Percentiles rank a stretch among this genome's conserved stretches.
Conservation (phyloP, 2,888 invertebrate genomes). For the Athetis lepigone region DNA sequence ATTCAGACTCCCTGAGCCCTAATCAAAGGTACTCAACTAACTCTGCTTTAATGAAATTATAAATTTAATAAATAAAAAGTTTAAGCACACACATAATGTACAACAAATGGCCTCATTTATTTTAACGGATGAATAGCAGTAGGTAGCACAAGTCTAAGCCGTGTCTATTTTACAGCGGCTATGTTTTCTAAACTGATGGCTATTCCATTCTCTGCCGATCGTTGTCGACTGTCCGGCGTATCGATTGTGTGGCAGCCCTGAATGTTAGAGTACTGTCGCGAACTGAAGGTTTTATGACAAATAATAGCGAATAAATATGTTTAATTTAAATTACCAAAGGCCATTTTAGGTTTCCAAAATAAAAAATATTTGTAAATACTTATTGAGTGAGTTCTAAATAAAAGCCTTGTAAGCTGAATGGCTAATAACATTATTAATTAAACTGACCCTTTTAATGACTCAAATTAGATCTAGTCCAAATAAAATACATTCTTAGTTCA, state of each 20-base stretch:
- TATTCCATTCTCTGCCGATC: conserved; percentile 35
- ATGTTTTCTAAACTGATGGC: conserved; percentile 27
- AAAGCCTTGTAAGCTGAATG: not conserved
- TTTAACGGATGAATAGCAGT: conserved; percentile 1
- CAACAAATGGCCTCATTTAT: not conserved
- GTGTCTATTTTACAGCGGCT: conserved; percentile 30
- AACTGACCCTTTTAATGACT: conserved; percentile 12
- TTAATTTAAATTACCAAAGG: not conserved
- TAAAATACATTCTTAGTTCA: conserved; percentile 2
- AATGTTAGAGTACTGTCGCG: not conserved
- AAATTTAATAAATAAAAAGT: too few species aligned
- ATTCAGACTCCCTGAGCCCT: too few species aligned
- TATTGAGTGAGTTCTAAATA: not conserved
- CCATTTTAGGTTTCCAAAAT: conserved; percentile 20
- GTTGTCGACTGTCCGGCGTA: conserved; percentile 33
- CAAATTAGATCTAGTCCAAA: not conserved
- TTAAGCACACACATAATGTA: too few species aligned
- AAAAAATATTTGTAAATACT: conserved; percentile 8
- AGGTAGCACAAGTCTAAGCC: not conserved
- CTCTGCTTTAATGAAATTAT: too few species aligned
- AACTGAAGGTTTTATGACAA: conserved; percentile 16
- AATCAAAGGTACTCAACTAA: too few species aligned
- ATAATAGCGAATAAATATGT: too few species aligned
- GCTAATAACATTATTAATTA: not conserved
- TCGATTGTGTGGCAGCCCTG: conserved; percentile 41